These are phyloP conservation scores for Lasioglossum villosulum DNA, from an alignment of 2,888 invertebrate species.

Conservation along the genomic window DNA sequence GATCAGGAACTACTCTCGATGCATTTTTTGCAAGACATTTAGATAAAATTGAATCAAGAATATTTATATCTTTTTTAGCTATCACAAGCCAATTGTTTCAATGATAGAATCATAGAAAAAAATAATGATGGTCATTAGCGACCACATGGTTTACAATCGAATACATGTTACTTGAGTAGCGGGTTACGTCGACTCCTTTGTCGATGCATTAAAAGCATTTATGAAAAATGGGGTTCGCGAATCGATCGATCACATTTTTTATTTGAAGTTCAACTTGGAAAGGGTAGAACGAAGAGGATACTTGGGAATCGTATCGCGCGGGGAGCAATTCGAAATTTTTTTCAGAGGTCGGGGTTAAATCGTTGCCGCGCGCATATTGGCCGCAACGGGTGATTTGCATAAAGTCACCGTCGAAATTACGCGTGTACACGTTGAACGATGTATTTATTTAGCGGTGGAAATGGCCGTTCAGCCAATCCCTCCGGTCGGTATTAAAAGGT, in stretches of 20 bases:
- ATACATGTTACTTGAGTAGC: too few species aligned
- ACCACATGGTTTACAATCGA: too few species aligned
- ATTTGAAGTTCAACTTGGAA: background rate
- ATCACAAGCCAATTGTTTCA: too few species aligned
- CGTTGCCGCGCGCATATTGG: background rate
- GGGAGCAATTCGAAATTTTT: slow-evolving; percentile 12
- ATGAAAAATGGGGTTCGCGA: background rate
- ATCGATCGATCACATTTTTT: background rate
- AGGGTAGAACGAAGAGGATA: background rate
- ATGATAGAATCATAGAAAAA: too few species aligned
- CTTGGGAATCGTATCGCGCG: background rate
- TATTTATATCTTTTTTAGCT: too few species aligned
- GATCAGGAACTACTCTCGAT: too few species aligned
- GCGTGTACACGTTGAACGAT: slow-evolving; percentile 18
- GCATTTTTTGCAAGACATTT: too few species aligned
- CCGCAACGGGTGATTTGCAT: slow-evolving; percentile 49
- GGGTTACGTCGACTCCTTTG: too few species aligned
- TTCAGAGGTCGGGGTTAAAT: background rate
- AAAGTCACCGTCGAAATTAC: slow-evolving; percentile 30
- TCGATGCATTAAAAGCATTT: background rate
- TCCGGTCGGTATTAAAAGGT: slow-evolving; percentile 62
- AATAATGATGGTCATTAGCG: too few species aligned
- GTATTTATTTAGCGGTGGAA: slow-evolving; percentile 55
- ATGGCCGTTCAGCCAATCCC: slow-evolving; percentile 42
- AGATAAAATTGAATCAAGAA: too few species aligned